These are phyloP conservation scores for Alcis repandata DNA, from an alignment of 2,888 invertebrate genomes.

Conservation along the genomic window DNA sequence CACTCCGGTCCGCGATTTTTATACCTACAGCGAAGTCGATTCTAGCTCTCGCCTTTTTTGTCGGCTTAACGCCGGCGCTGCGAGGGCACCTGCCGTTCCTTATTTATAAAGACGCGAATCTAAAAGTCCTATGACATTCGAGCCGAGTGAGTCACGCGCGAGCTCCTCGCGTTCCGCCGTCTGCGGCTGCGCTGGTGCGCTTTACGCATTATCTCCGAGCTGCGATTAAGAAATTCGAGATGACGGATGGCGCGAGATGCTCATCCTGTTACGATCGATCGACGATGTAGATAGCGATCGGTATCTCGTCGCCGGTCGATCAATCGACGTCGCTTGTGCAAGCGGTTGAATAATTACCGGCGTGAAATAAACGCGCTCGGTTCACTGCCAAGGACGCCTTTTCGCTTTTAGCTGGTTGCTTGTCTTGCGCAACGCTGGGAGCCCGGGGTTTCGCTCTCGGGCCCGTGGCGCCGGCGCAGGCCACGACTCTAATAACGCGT, in stretches of 20 bases:
- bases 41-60: conserved; percentile 66
- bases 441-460: conserved; percentile 60
- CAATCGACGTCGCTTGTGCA: conserved; percentile 65
- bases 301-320: conserved; percentile 50
- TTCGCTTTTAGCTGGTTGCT: conserved; percentile 69
- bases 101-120: conserved; percentile 61
- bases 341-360: conserved; percentile 69
- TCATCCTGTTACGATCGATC: conserved; percentile 56
- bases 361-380: conserved; percentile 66
- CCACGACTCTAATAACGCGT: conserved; percentile 60
- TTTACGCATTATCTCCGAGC: conserved; percentile 55
- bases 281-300: conserved; percentile 65
- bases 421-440: conserved; percentile 57
- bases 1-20: conserved; percentile 44
- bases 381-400: conserved; percentile 79
- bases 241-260: conserved; percentile 58
- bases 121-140: conserved; percentile 58
- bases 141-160: conserved; percentile 57
- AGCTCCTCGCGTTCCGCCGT: conserved; percentile 48
- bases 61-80: conserved; percentile 63
- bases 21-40: conserved; percentile 54
- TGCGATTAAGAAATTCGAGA: conserved; percentile 57
- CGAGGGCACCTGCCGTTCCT: conserved; percentile 64
- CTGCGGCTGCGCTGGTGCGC: conserved; percentile 26
- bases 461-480: conserved; percentile 54